Conservation (phyloP, 2,113 vertebrate genomes). For the Acrocephalus kingi region DNA sequence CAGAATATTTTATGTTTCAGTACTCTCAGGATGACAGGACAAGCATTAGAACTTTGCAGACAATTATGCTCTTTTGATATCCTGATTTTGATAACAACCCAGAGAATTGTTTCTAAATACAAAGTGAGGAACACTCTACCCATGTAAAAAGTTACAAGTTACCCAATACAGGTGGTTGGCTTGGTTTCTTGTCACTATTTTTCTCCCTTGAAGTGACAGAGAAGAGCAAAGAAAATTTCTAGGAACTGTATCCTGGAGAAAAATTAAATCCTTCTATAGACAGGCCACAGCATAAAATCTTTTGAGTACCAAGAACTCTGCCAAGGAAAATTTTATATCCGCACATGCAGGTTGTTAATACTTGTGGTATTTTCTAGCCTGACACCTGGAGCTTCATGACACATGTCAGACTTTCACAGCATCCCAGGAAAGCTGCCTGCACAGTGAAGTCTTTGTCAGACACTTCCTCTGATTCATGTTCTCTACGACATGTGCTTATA, state of each 20-base stretch:
- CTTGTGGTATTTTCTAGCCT: slow-evolving; percentile 2
- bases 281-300: background rate
- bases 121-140: background rate
- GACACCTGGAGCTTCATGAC: background rate
- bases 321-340: background rate
- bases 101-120: background rate
- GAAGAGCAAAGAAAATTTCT: background rate
- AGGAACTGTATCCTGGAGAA: background rate
- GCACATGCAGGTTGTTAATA: background rate
- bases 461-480: slow-evolving; percentile 40
- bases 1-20: background rate
- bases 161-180: background rate
- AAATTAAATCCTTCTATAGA: slow-evolving; percentile 5
- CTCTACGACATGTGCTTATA: slow-evolving; percentile 27
- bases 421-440: slow-evolving; percentile 8
- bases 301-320: background rate
- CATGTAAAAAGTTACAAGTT: background rate
- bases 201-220: background rate
- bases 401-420: background rate
- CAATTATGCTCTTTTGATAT: background rate
- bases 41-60: background rate
- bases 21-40: background rate
- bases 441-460: slow-evolving; percentile 44
- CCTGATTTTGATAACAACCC: background rate
- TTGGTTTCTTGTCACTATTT: background rate